A percentile compares a stretch with the other conserved stretches of the same genome.
phyloP scores from a whole-genome alignment of 2,888 invertebrate species.

The Campoplex nolae region DNA sequence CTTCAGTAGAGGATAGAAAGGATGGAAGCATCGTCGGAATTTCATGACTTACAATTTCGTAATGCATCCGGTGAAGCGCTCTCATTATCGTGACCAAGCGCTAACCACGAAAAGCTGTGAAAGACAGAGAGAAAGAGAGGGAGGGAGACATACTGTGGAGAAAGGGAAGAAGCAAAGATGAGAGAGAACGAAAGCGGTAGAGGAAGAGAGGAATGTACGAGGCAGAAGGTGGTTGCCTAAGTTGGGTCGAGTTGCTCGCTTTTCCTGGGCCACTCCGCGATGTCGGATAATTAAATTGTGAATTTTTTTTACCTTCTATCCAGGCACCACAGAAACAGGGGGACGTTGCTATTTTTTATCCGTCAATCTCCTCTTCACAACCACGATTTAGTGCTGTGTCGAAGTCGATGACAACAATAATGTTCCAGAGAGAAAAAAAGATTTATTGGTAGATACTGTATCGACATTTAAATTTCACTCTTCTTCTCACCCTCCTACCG shows the following conservation, averaged over 20 bases:
- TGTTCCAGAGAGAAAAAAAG: not conserved
- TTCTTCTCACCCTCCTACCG: not conserved
- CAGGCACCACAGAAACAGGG: constrained; percentile 48
- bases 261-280: constrained; percentile 46
- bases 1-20: not conserved
- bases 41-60: constrained; percentile 59
- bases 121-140: not conserved
- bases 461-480: constrained; percentile 31
- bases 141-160: not conserved
- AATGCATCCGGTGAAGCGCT: constrained; percentile 78
- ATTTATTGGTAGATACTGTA: constrained; percentile 15
- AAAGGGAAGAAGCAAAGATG: not conserved
- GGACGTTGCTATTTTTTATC: constrained; percentile 11
- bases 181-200: constrained; percentile 25
- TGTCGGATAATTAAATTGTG: constrained; percentile 66
- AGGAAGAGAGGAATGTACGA: constrained; percentile 66
- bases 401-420: constrained; percentile 34
- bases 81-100: constrained; percentile 71
- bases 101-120: constrained; percentile 4
- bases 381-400: constrained; percentile 5
- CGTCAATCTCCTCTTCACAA: constrained; percentile 12
- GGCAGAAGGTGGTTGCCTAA: constrained; percentile 10
- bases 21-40: constrained; percentile 36
- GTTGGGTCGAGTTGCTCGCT: constrained; percentile 28
- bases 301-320: constrained; percentile 46